Conservation (phyloP, 35 echinoderm and acorn worm genomes). For the Stichopus chloronotus region DNA sequence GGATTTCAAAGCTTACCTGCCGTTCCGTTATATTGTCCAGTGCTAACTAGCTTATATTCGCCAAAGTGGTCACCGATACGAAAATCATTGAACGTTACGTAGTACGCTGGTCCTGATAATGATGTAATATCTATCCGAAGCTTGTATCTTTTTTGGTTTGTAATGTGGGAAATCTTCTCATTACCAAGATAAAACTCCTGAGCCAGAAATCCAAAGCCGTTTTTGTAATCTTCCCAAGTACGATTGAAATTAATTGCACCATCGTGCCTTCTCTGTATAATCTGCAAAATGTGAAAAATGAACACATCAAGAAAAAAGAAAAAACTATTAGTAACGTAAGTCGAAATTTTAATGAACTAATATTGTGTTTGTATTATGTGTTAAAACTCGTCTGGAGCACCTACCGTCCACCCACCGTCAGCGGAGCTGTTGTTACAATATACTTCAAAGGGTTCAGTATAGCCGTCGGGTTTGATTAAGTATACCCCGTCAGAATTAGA, state of each 20-base stretch:
- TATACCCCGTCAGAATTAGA: no score
- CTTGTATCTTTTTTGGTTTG: not conserved
- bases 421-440: no score
- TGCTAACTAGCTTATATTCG: not conserved
- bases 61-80: not conserved
- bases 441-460: no score
- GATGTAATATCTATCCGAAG: not conserved
- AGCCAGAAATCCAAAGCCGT: not conserved
- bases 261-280: not conserved
- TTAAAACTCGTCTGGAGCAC: no score
- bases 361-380: no score
- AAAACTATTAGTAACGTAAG: no score
- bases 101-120: not conserved
- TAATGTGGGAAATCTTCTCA: not conserved
- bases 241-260: not conserved
- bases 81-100: not conserved
- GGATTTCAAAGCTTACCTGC: not conserved
- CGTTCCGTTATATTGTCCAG: not conserved
- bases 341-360: no score
- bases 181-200: not conserved
- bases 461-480: no score
- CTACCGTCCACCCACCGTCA: no score
- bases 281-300: not conserved
- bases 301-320: no score
- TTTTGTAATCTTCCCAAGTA: not conserved